Conservation (phyloP, 2,113 vertebrate genomes). For the Phodopus roborovskii region DNA sequence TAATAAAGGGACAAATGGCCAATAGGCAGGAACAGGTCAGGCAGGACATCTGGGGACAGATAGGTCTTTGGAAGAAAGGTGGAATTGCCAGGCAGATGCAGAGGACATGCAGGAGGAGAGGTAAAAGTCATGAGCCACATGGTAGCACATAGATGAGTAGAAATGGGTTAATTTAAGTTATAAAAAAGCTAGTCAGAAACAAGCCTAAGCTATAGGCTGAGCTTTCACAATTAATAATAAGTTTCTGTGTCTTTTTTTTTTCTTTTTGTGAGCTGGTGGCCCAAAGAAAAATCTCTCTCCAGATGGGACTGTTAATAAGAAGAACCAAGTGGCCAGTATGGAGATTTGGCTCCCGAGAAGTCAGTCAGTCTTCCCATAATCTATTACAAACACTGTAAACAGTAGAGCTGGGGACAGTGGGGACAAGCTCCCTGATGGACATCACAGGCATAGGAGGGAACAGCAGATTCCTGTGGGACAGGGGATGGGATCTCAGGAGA, state of each 20-base stretch:
- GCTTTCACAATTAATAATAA: not conserved
- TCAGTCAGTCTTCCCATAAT: not conserved
- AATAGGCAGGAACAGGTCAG: not conserved
- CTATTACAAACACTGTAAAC: not conserved
- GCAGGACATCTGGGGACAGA: not conserved
- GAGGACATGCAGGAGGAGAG: not conserved
- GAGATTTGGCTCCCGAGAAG: not conserved
- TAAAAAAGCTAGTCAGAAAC: not conserved
- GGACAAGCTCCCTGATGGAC: not conserved
- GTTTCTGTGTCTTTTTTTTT: not conserved
- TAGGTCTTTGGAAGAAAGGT: not conserved
- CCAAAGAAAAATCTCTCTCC: not conserved
- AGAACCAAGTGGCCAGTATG: not conserved
- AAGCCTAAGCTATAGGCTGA: not conserved
- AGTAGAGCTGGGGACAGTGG: not conserved
- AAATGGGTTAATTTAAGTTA: not conserved
- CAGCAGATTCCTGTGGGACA: rapidly evolving
- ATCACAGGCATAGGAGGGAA: not conserved
- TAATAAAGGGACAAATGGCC: not conserved
- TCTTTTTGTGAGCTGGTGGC: not conserved
- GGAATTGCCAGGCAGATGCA: rapidly evolving
- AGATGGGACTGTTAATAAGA: not conserved
- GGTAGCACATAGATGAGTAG: rapidly evolving
- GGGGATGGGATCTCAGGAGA: not conserved
- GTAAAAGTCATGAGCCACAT: not conserved